Evolutionary conservation across 2,888 invertebrate genomes (phyloP).

Genomic region (Urechis unicinctus): DNA sequence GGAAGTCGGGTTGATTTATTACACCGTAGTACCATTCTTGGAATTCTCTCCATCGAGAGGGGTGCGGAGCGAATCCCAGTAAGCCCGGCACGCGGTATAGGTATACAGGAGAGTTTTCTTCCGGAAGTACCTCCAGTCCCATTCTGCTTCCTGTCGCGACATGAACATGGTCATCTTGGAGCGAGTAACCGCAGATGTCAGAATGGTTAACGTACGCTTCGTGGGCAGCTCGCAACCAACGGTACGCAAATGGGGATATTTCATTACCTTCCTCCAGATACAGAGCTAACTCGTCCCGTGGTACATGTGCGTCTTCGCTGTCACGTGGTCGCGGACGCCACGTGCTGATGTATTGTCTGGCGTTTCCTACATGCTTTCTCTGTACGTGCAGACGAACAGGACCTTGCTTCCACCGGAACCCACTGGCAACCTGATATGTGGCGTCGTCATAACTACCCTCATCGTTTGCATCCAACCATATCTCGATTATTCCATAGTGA

Average conservation of each 20-base stretch:
- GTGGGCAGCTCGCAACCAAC: constrained; percentile 29
- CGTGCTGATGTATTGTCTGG: too few species aligned
- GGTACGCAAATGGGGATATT: constrained; percentile 29
- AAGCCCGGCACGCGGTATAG: constrained; percentile 5
- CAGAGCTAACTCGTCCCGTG: constrained; percentile 30
- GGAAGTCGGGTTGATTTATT: not conserved
- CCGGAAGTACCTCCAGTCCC: too few species aligned
- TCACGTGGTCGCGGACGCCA: too few species aligned
- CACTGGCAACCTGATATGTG: too few species aligned
- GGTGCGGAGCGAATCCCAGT: constrained; percentile 9
- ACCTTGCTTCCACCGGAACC: too few species aligned
- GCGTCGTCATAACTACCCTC: too few species aligned
- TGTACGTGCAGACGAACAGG: too few species aligned
- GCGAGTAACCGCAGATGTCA: constrained; percentile 24
- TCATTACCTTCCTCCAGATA: constrained; percentile 34
- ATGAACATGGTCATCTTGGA: constrained; percentile 14
- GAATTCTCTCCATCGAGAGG: constrained; percentile 5
- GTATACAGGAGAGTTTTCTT: constrained; percentile 1
- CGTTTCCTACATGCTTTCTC: too few species aligned
- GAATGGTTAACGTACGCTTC: constrained; percentile 21
- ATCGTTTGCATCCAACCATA: too few species aligned
- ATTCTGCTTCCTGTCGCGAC: too few species aligned
- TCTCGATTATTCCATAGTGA: too few species aligned
- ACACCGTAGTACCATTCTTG: constrained; percentile 6
- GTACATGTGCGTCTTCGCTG: too few species aligned